Conservation (phyloP, 2,113 vertebrate species). For the Scortum barcoo region DNA sequence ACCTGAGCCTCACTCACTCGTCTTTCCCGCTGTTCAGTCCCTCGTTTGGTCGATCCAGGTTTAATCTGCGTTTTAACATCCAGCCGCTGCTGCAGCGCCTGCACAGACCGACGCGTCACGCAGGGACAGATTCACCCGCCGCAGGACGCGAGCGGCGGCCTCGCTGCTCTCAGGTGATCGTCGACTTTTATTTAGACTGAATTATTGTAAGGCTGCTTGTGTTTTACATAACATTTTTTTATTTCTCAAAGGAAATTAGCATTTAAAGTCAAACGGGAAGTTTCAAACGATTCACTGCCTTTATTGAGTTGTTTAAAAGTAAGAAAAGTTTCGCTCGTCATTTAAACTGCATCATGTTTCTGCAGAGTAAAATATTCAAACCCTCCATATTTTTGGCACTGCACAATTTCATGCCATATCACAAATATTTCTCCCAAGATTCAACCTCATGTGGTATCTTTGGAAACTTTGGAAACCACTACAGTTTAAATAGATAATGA, state of each 20-base stretch:
- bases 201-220: too few species aligned
- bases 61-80: constrained; percentile 19
- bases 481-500: not conserved
- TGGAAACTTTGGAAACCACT: not conserved
- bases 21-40: not conserved
- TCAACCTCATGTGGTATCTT: not conserved
- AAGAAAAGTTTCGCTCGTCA: not conserved
- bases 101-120: not conserved
- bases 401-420: too few species aligned
- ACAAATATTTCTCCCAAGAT: not conserved
- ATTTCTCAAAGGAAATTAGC: too few species aligned
- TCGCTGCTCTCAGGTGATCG: not conserved
- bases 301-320: not conserved
- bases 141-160: not conserved
- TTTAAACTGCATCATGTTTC: too few species aligned
- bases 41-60: not conserved
- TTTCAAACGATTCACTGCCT: too few species aligned
- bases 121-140: not conserved
- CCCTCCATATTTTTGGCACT: not conserved
- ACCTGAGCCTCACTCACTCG: not conserved
- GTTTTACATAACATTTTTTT: too few species aligned
- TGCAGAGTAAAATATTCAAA: too few species aligned
- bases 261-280: too few species aligned
- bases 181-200: too few species aligned
- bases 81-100: constrained; percentile 17